phyloP scores from a whole-genome alignment of 2,888 invertebrate species.

The Lasioglossum morio region DNA sequence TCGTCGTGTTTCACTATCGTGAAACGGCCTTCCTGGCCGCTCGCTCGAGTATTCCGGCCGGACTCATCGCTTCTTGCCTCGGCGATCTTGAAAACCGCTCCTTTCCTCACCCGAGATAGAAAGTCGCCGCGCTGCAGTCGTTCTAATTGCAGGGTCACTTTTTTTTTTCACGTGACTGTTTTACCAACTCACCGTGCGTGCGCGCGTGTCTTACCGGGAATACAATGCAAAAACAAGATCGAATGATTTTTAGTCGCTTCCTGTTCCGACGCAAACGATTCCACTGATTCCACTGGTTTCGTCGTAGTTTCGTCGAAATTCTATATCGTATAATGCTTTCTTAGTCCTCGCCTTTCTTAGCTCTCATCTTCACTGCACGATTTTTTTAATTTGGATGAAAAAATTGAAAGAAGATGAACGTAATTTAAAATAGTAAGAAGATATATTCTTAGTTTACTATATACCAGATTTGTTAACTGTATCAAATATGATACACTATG shows the following conservation, averaged over 20 bases:
- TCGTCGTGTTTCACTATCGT: neutral
- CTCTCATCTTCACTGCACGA: too few species aligned
- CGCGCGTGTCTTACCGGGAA: neutral
- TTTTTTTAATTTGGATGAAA: too few species aligned
- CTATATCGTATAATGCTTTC: too few species aligned
- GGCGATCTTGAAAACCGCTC: conserved; percentile 24
- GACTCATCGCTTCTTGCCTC: conserved; percentile 31
- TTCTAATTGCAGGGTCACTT: conserved; percentile 46
- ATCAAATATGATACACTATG: too few species aligned
- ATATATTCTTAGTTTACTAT: too few species aligned
- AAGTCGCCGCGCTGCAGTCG: conserved; percentile 33
- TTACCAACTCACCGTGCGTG: neutral
- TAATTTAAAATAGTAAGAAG: too few species aligned
- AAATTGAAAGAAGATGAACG: too few species aligned
- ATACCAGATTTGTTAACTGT: too few species aligned
- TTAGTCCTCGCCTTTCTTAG: too few species aligned
- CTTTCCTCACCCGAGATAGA: conserved; percentile 31
- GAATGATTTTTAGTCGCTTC: neutral
- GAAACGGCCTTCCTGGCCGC: neutral
- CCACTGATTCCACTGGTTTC: too few species aligned
- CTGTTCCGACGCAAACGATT: neutral
- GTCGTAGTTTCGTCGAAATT: too few species aligned
- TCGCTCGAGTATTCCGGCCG: conserved; percentile 18
- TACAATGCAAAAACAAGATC: neutral
- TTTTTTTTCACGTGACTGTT: neutral